Percentiles rank a stretch among this genome's conserved stretches.
phyloP scores from a whole-genome alignment of 2,888 invertebrate genomes.

The Monochamus alternatus region DNA sequence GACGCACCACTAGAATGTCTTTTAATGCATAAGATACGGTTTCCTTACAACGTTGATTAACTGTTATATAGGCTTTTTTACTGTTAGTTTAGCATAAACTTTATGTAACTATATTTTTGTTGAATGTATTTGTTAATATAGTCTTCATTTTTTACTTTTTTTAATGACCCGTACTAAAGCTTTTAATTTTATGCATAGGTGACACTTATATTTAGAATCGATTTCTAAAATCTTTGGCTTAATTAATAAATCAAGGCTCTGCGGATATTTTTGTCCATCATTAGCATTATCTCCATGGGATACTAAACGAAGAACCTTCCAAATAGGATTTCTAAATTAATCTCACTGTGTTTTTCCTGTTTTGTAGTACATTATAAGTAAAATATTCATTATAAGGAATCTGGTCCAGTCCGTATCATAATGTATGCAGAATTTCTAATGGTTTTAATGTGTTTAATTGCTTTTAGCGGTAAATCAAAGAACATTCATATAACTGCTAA shows the following conservation, averaged over 20 bases:
- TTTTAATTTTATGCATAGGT: no score
- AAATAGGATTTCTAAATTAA: background rate
- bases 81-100: no score
- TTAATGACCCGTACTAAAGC: no score
- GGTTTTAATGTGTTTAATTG: constrained; percentile 19
- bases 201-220: background rate
- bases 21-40: no score
- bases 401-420: background rate
- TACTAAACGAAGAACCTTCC: background rate
- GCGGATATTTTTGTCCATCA: background rate
- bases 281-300: background rate
- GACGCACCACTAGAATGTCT: no score
- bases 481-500: constrained; percentile 1
- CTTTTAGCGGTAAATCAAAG: constrained; percentile 21
- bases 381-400: constrained; percentile 1
- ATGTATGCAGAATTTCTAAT: constrained; percentile 1
- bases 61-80: no score
- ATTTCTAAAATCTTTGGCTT: background rate
- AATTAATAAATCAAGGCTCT: background rate
- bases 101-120: no score
- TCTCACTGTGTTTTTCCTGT: background rate
- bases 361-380: background rate
- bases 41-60: no score
- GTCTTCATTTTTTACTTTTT: no score
- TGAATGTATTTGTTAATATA: no score